Evolutionary conservation across 2,113 vertebrate species (phyloP).

Genomic region (Alethe diademata): DNA sequence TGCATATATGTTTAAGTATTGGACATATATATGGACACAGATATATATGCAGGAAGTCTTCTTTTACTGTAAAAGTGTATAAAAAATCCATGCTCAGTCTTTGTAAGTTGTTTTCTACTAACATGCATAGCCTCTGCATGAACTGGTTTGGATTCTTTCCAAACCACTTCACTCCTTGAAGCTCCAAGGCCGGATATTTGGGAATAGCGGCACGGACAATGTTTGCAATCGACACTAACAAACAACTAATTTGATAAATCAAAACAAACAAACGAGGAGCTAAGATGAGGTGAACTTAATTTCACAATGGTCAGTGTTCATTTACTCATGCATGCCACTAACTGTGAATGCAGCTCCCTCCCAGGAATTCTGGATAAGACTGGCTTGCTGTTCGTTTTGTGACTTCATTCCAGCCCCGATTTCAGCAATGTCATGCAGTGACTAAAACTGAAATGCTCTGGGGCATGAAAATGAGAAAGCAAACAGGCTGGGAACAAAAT

Average conservation of each 20-base stretch:
- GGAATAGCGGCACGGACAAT: neutral
- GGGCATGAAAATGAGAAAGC: slow-evolving; percentile 18
- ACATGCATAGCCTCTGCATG: neutral
- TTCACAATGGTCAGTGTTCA: neutral
- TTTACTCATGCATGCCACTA: neutral
- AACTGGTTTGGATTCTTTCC: neutral
- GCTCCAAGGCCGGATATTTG: neutral
- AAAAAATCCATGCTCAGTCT: neutral
- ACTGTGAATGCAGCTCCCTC: neutral
- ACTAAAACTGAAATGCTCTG: neutral
- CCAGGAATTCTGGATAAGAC: neutral
- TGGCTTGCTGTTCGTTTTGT: neutral
- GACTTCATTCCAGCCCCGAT: neutral
- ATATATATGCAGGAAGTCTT: neutral
- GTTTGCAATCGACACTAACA: neutral
- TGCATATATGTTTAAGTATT: no score
- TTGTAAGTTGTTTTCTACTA: neutral
- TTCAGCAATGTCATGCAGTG: neutral
- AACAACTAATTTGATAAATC: neutral
- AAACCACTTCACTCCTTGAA: neutral
- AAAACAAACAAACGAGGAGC: neutral
- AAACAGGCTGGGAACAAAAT: neutral
- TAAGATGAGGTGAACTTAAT: neutral
- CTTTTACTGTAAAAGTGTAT: neutral
- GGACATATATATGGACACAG: rapidly evolving